Conservation (phyloP, 2,797 vertebrate genomes). For the Enteromius viviparus region DNA sequence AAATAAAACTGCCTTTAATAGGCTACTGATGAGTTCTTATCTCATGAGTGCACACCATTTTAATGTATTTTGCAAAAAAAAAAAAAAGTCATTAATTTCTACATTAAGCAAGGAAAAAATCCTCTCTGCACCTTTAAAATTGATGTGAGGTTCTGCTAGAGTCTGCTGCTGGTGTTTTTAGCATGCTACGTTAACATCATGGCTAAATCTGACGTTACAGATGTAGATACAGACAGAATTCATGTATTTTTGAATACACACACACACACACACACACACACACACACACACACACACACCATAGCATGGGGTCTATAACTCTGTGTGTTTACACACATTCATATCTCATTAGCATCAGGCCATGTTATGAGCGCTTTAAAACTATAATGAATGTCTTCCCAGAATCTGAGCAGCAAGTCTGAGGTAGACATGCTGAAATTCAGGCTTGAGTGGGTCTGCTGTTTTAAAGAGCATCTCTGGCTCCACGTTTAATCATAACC, state of each 20-base stretch:
- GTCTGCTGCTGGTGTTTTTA: constrained; percentile 7
- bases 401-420: constrained; percentile 13
- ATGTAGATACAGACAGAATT: not conserved
- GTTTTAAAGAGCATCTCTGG: constrained; percentile 23
- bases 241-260: not conserved
- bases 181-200: not conserved
- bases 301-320: not conserved
- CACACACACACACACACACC: not conserved
- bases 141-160: not conserved
- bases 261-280: too few relatives aligned
- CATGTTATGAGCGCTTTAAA: constrained; percentile 18
- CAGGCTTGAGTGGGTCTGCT: constrained; percentile 21
- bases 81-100: not conserved
- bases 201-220: not conserved
- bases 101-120: not conserved
- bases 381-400: constrained; percentile 28
- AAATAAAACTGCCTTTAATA: not conserved
- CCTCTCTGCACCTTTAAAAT: not conserved
- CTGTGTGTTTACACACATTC: not conserved
- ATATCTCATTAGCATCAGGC: constrained; percentile 23
- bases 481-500: constrained; percentile 53
- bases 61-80: not conserved
- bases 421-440: constrained; percentile 29
- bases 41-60: not conserved
- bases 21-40: not conserved